A percentile compares a stretch with the other conserved stretches of the same genome.
Evolutionary conservation across 1,140 invertebrate genomes (phyloP).

Genomic region (Ephestia elutella): DNA sequence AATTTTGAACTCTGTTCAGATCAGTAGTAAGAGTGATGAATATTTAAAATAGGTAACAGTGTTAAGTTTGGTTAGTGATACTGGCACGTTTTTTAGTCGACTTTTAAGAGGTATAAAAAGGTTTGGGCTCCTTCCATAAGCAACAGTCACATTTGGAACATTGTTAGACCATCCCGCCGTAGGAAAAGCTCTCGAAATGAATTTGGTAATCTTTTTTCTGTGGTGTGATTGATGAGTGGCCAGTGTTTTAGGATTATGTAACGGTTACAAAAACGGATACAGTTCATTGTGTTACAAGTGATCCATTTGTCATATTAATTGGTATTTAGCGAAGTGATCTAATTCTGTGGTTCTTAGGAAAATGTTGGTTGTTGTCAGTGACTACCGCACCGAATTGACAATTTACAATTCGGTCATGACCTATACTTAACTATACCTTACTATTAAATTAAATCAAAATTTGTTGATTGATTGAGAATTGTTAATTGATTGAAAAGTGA

Average conservation of each 20-base stretch:
- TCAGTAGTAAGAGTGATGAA: background rate
- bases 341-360: background rate
- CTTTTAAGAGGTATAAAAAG: slow-evolving; percentile 62
- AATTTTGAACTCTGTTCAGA: background rate
- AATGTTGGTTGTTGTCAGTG: too few relatives aligned
- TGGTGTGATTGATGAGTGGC: slow-evolving; percentile 20
- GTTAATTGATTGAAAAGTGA: too few relatives aligned
- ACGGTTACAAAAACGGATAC: slow-evolving; percentile 1
- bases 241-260: slow-evolving; percentile 7
- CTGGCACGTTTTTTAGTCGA: slow-evolving; percentile 59
- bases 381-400: too few relatives aligned
- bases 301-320: background rate
- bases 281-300: slow-evolving; percentile 5
- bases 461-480: too few relatives aligned
- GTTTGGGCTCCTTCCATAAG: slow-evolving; percentile 34
- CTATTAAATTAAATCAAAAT: too few relatives aligned
- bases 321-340: background rate
- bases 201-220: slow-evolving; percentile 45
- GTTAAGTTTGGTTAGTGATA: slow-evolving; percentile 27
- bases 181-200: slow-evolving; percentile 32
- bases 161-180: slow-evolving; percentile 29
- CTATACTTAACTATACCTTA: too few relatives aligned
- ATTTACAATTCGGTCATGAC: too few relatives aligned
- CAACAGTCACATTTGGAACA: slow-evolving; percentile 44
- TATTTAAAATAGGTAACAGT: slow-evolving; percentile 7